Percentiles rank a stretch among this genome's conserved stretches.
Evolutionary conservation across 2,888 invertebrate genomes (phyloP).

Genomic region (Aquatica leii): DNA sequence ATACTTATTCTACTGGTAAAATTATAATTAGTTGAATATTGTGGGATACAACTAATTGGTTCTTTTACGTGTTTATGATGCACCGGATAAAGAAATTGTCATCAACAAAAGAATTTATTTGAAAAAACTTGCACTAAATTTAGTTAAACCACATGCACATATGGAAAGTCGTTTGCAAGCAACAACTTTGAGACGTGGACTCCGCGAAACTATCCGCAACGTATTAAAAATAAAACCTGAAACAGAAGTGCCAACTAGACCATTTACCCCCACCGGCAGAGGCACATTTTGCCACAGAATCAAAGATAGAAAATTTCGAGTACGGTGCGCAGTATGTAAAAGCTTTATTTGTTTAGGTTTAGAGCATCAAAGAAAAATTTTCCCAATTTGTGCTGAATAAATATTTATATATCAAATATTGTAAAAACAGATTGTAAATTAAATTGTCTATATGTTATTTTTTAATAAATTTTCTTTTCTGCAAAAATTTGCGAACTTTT

Average conservation of each 20-base stretch:
- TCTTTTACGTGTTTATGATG: constrained; percentile 20
- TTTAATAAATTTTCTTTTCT: too few species aligned
- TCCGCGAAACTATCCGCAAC: too few species aligned
- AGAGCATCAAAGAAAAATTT: neutral
- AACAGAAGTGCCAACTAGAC: neutral
- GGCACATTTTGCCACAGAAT: neutral
- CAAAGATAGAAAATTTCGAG: neutral
- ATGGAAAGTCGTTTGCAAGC: neutral
- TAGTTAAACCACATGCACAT: too few species aligned
- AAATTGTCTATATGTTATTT: too few species aligned
- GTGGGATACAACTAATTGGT: constrained; percentile 23
- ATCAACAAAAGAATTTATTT: constrained; percentile 2
- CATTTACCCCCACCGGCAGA: neutral
- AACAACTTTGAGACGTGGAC: too few species aligned
- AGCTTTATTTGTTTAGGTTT: neutral
- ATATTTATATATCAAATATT: too few species aligned
- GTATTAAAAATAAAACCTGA: neutral
- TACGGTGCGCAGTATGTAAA: neutral
- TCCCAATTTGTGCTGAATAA: neutral
- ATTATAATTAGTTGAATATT: constrained; percentile 21
- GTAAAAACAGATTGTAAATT: too few species aligned
- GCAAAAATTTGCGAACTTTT: too few species aligned
- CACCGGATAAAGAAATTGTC: constrained; percentile 20
- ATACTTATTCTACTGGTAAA: too few species aligned
- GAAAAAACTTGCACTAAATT: neutral